These are phyloP conservation scores for Hydriomena furcata DNA, from an alignment of 2,888 invertebrate species.

Conservation along the genomic window DNA sequence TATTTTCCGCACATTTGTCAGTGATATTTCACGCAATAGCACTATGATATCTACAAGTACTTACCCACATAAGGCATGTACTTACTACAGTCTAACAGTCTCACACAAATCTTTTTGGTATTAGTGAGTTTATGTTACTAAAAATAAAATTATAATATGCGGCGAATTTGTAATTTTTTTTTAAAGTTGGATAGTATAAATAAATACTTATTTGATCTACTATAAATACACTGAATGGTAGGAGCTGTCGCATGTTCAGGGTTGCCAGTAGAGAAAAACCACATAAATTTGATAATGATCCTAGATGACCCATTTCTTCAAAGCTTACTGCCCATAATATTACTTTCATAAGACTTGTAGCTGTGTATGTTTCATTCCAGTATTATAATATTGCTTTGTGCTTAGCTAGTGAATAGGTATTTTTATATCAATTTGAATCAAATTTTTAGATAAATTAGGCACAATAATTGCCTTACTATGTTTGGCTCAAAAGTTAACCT, in stretches of 20 bases:
- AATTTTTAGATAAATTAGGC: slow-evolving; percentile 21
- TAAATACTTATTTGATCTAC: slow-evolving; percentile 19
- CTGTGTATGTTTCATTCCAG: slow-evolving; percentile 41
- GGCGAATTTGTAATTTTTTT: slow-evolving; percentile 2
- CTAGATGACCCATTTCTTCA: too few relatives aligned
- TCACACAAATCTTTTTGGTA: too few relatives aligned
- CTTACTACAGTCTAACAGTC: too few relatives aligned
- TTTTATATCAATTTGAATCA: slow-evolving; percentile 18
- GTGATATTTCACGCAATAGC: slow-evolving; percentile 1
- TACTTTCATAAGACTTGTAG: slow-evolving; percentile 24
- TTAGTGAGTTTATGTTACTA: too few relatives aligned
- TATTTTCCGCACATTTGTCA: slow-evolving; percentile 2
- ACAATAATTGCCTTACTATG: slow-evolving; percentile 24
- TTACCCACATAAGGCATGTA: too few relatives aligned
- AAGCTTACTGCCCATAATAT: slow-evolving; percentile 29
- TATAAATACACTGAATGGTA: slow-evolving; percentile 24
- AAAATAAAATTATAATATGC: too few relatives aligned
- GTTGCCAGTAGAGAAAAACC: slow-evolving; percentile 9
- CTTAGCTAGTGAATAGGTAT: slow-evolving; percentile 33
- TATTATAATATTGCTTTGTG: slow-evolving; percentile 41
- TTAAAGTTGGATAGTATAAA: slow-evolving; percentile 9
- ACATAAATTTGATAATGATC: too few relatives aligned
- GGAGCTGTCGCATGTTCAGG: slow-evolving; percentile 6
- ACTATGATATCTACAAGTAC: background rate
- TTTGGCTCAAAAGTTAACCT: slow-evolving; percentile 45